phyloP scores from a whole-genome alignment of 2,888 invertebrate genomes.

The Tricholauxania praeusta region DNA sequence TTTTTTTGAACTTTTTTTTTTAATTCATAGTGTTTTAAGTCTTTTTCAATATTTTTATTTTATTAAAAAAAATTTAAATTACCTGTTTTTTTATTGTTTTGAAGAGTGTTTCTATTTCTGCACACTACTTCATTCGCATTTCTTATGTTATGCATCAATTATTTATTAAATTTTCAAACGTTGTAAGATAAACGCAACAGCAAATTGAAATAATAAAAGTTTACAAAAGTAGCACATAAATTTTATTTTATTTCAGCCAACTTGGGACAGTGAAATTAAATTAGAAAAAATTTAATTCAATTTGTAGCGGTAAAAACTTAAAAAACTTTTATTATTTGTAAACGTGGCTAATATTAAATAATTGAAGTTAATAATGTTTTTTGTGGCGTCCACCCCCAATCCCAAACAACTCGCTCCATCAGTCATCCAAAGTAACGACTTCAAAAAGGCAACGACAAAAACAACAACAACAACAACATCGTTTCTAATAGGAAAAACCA shows the following conservation, averaged over 20 bases:
- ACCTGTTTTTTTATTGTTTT: too few relatives aligned
- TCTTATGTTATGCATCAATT: not conserved
- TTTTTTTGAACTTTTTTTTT: constrained; percentile 30
- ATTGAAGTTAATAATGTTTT: constrained; percentile 50
- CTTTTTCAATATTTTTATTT: not conserved
- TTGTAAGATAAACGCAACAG: not conserved
- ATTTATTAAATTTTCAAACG: not conserved
- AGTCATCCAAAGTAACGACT: not conserved
- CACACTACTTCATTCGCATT: too few relatives aligned
- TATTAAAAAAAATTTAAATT: too few relatives aligned
- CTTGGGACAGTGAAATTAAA: constrained; percentile 18
- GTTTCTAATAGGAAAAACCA: not conserved
- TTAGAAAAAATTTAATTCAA: constrained; percentile 33
- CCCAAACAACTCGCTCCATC: not conserved
- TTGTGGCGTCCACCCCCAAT: constrained; percentile 4
- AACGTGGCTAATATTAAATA: constrained; percentile 50
- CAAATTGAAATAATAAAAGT: not conserved
- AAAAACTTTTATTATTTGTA: constrained; percentile 38
- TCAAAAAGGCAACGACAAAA: not conserved
- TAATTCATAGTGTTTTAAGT: constrained; percentile 22
- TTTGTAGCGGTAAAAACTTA: constrained; percentile 26
- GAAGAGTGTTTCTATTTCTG: too few relatives aligned
- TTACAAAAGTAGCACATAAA: constrained; percentile 7
- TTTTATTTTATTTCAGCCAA: constrained; percentile 1
- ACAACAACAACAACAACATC: constrained; percentile 8